A percentile compares a stretch with the other conserved stretches of the same genome.
These are phyloP conservation scores for Triplophysa bombifrons DNA, from an alignment of 2,797 vertebrate genomes.

Conservation along the genomic window DNA sequence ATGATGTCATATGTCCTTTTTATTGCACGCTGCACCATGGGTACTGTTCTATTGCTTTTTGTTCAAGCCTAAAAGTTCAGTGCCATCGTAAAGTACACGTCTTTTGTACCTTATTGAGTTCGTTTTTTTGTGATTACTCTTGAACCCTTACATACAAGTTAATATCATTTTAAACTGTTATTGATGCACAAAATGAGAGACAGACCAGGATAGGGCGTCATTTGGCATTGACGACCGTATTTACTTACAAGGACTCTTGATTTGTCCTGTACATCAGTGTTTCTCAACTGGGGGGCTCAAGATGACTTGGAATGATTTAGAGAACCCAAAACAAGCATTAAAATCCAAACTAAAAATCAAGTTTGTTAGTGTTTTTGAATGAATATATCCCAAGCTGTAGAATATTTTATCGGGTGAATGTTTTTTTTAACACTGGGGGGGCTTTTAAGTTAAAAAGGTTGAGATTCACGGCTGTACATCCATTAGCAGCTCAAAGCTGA, in stretches of 20 bases:
- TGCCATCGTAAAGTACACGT: slow-evolving; percentile 38
- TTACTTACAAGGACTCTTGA: slow-evolving; percentile 10
- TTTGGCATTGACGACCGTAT: neutral
- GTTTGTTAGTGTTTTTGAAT: too few relatives aligned
- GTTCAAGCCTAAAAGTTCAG: slow-evolving; percentile 53
- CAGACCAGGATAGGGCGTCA: neutral
- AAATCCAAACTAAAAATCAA: too few relatives aligned
- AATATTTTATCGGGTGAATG: too few relatives aligned
- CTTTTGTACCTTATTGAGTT: slow-evolving; percentile 5
- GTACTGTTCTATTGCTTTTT: slow-evolving; percentile 76
- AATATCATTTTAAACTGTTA: neutral
- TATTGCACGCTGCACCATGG: slow-evolving; percentile 77
- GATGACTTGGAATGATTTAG: too few relatives aligned
- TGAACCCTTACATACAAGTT: neutral
- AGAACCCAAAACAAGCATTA: too few relatives aligned
- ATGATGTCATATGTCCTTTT: slow-evolving; percentile 73
- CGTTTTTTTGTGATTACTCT: neutral
- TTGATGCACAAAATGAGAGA: slow-evolving; percentile 9
- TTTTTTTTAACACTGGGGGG: too few relatives aligned
- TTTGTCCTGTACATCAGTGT: too few relatives aligned
- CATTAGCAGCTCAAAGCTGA: neutral
- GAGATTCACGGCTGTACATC: neutral
- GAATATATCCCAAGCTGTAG: too few relatives aligned
- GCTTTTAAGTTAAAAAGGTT: too few relatives aligned
- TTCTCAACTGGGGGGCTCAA: too few relatives aligned